Percentiles rank a stretch among this genome's conserved stretches.
These are phyloP conservation scores for Conger conger DNA, from an alignment of 2,113 vertebrate species.

Conservation along the genomic window DNA sequence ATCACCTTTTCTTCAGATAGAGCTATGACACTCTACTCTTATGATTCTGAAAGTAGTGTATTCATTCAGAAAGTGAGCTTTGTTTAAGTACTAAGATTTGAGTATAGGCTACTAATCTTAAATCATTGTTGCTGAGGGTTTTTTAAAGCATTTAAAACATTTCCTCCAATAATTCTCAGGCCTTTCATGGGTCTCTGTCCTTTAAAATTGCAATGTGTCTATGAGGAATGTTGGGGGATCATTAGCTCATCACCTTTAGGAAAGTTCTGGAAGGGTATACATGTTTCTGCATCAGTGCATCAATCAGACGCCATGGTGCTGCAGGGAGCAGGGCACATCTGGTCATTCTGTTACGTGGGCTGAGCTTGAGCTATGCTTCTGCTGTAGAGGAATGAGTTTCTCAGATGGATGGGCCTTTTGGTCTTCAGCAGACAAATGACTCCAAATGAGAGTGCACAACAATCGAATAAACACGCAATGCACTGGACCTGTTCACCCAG, in stretches of 20 bases:
- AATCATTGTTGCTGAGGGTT: background rate
- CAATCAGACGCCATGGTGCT: constrained; percentile 8
- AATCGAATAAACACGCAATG: constrained; percentile 26
- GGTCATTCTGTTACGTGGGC: constrained; percentile 47
- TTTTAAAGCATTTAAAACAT: background rate
- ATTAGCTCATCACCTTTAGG: no score
- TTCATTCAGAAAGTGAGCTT: background rate
- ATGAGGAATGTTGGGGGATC: no score
- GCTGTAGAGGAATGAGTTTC: constrained; percentile 46
- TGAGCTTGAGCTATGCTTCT: constrained; percentile 48
- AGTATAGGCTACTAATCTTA: background rate
- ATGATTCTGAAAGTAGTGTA: background rate
- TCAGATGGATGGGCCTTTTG: constrained; percentile 29
- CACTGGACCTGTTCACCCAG: background rate
- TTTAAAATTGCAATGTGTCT: no score
- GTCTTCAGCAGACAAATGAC: background rate
- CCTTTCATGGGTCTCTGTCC: background rate
- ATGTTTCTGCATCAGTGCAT: background rate
- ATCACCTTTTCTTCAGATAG: background rate
- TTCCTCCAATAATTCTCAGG: background rate
- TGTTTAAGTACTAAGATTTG: background rate
- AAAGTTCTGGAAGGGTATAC: background rate
- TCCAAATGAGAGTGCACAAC: background rate
- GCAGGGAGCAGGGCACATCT: constrained; percentile 50
- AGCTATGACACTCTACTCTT: background rate